Evolutionary conservation across 2,797 vertebrate species (phyloP).

Genomic region (Steatocranus sp.): DNA sequence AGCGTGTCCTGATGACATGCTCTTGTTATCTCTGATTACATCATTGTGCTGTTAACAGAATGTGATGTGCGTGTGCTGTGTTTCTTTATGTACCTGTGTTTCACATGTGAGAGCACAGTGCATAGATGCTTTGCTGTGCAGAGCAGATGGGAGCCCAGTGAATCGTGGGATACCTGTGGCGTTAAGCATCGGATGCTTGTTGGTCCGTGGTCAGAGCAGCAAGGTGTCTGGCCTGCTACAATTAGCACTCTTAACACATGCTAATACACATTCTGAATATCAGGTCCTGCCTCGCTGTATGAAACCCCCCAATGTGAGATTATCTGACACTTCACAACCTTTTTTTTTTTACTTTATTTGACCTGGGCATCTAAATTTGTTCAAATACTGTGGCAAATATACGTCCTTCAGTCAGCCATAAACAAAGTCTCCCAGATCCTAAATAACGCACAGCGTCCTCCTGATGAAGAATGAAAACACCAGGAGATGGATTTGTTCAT

Average conservation of each 20-base stretch:
- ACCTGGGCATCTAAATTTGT: background rate
- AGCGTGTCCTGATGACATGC: too few relatives aligned
- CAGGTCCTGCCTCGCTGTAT: background rate
- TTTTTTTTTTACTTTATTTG: background rate
- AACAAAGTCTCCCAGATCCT: background rate
- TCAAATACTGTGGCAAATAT: background rate
- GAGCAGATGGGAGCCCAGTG: slow-evolving; percentile 31
- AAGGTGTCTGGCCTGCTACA: background rate
- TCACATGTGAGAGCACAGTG: background rate
- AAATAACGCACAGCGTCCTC: background rate
- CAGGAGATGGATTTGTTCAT: too few relatives aligned
- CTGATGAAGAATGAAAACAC: too few relatives aligned
- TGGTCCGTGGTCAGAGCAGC: background rate
- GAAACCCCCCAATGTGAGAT: background rate
- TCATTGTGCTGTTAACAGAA: background rate
- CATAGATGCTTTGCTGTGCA: background rate
- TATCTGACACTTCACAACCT: background rate
- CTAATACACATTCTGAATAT: background rate
- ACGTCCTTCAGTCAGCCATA: background rate
- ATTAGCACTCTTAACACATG: background rate
- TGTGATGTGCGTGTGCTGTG: background rate
- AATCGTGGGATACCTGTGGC: slow-evolving; percentile 1
- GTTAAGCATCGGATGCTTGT: background rate
- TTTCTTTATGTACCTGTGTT: background rate
- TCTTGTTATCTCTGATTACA: background rate